Conservation (phyloP, 2,888 invertebrate genomes). For the Hylaea fasciaria region DNA sequence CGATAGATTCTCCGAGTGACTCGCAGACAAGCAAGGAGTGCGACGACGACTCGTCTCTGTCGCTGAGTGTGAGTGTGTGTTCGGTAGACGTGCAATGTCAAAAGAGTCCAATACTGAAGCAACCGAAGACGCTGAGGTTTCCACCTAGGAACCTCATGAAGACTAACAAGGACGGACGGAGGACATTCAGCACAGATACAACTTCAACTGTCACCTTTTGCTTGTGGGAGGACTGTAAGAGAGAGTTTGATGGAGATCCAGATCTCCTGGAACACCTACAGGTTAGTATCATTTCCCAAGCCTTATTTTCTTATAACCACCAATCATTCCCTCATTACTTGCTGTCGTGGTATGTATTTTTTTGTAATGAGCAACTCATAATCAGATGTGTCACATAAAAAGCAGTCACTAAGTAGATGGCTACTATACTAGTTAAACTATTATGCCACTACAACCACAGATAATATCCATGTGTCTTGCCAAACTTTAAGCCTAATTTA, state of each 20-base stretch:
- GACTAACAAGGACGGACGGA: slow-evolving; percentile 59
- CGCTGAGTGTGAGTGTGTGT: slow-evolving; percentile 75
- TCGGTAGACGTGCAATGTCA: slow-evolving; percentile 75
- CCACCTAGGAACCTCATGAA: slow-evolving; percentile 85
- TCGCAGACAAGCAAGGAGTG: slow-evolving; percentile 79
- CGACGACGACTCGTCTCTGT: slow-evolving; percentile 78
- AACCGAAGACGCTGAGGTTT: slow-evolving; percentile 92
- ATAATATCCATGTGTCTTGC: no score
- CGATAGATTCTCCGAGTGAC: slow-evolving; percentile 79
- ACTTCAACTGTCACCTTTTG: slow-evolving; percentile 86
- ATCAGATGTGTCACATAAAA: no score
- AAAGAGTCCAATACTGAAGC: slow-evolving; percentile 91
- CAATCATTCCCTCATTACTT: no score
- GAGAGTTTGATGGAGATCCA: slow-evolving; percentile 90
- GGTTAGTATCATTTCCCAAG: slow-evolving; percentile 69
- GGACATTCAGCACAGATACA: slow-evolving; percentile 75
- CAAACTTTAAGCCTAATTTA: no score
- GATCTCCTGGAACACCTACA: slow-evolving; percentile 95
- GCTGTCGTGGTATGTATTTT: no score
- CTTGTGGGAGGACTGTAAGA: slow-evolving; percentile 93
- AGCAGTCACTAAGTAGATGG: no score
- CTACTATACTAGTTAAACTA: no score
- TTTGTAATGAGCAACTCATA: no score
- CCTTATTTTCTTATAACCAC: background rate
- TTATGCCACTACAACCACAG: no score